Base-by-base conservation (phyloP, 1,140 invertebrate genomes). In the Trichomalopsis sarcophagae region DNA sequence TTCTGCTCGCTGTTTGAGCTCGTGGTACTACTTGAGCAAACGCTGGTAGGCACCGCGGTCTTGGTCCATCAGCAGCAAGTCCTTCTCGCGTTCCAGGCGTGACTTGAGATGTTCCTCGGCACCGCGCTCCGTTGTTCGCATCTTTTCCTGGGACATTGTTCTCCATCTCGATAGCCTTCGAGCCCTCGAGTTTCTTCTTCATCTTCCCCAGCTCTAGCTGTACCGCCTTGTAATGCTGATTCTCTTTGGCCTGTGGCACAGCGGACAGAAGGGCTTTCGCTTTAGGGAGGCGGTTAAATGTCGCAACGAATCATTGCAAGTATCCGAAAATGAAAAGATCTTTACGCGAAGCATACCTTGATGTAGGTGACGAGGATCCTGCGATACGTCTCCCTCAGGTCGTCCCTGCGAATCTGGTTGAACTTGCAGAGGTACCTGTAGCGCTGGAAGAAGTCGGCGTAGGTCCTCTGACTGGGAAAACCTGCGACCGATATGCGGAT, bases 401-500 rank as follows among this genome's bases (percentile, higher is more conserved):
- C 96, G 30, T 95, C 94, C 30, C 97, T 94, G 83, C 96, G 95
- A 66, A 99, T 97, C 62, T 98, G 96, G 80, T 95, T 96, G 76
- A 96, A 97, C 73, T 94, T 94, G 82, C 97, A 97, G 0, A 99
- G 94, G 4, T 99, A 96, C 68, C 98, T 95, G 91, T 99, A 99
- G 40, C 97, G 94, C 81, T 96, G 95, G 91, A 98, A 98, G 94
- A 99, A 99, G 88, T 99, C 98, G 21, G 95, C 93, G 91, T 99
- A 99, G 0, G 96, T 96, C 96, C 98, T 98, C 84, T 98, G 96
- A 47, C 98, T 99, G 0, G 99, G 99, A 91, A 98, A 99, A 1
- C 99, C 99, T 27, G 99, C 98, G 0, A 99, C 98, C 74, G 98
- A 99, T 90, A 99, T 99, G 82, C 99, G 94, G 33, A 99, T 99